Evolutionary conservation across 2,888 invertebrate genomes (phyloP).

Genomic region (Pocota personata): DNA sequence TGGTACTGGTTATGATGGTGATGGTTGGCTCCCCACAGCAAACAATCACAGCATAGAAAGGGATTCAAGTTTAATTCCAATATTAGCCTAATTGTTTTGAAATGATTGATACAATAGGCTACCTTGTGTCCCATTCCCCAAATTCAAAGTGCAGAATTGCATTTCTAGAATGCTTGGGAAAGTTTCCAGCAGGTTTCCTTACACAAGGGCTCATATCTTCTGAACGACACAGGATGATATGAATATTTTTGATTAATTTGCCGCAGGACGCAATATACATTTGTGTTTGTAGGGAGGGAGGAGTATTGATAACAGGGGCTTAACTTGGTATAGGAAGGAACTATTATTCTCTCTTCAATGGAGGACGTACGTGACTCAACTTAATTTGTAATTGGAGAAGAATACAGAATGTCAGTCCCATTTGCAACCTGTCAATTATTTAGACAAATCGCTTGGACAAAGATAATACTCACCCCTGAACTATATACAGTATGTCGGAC

Average conservation of each 20-base stretch:
- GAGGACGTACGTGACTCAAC: constrained; percentile 34
- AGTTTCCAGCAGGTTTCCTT: constrained; percentile 14
- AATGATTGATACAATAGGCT: constrained; percentile 60
- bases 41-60: constrained; percentile 37
- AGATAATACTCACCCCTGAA: background rate
- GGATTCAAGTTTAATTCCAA: constrained; percentile 60
- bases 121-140: background rate
- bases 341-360: background rate
- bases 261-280: constrained; percentile 12
- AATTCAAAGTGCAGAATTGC: background rate
- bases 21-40: background rate
- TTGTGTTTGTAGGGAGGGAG: background rate
- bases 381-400: constrained; percentile 65
- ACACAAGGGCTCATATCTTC: background rate
- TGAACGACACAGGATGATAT: constrained; percentile 11
- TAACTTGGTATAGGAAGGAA: background rate
- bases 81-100: constrained; percentile 72
- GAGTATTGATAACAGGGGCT: constrained; percentile 19
- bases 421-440: constrained; percentile 69
- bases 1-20: background rate
- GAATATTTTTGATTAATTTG: constrained; percentile 70
- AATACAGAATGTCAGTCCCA: constrained; percentile 45
- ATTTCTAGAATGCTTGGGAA: background rate
- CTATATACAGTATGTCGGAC: background rate
- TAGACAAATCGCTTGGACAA: constrained; percentile 53